Base-by-base conservation (phyloP, 2,797 vertebrate species). In the Alcedo atthis region DNA sequence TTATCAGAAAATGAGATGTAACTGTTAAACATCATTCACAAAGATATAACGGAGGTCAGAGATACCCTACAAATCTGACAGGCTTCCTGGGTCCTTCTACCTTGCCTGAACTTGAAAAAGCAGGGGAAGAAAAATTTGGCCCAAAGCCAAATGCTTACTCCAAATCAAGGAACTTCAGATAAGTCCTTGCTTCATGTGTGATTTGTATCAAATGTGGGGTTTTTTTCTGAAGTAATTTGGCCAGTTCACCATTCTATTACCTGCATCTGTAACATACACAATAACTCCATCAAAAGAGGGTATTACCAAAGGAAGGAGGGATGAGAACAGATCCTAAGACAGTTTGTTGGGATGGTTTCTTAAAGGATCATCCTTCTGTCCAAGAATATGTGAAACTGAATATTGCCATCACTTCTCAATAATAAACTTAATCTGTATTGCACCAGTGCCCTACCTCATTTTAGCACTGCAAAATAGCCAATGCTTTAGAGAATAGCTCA, bases 401-500 rank as follows among this genome's bases (percentile, higher is more conserved):
- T 62, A 88, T 74, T 85, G 24, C 45, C 70, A 73, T 32, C 48
- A 87, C 53, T 78, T 85, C 80, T 83, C 85, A 80, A 42, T 67
- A 51, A 85, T 25, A 61, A 69, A 87, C 42, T 33, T 93, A 68
- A 91, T 94, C 91, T 30, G 76, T 85, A 92, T 78, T 92, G 78
- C 91, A 84, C 42, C 37, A 9, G 73, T 96, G 84, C 75, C 82
- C 63, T 90, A 32, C 80, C 81, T 91, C 87, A 80, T 92, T 77
- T 93, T 85, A 94, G 78, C 71, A 89, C 80, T 89, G 88, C 87
- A 95, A 95, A 96, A 93, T 90, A 95, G 87, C 90, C 87, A 93
- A 95, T 93, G 88, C 96, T 96, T 95, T 77, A 74, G 91, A 96
- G 95, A 96, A 95, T 93, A 95, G 84, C 89, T 75, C 71, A 83